Conservation (phyloP, 2,113 vertebrate species). For the Gambusia affinis region DNA sequence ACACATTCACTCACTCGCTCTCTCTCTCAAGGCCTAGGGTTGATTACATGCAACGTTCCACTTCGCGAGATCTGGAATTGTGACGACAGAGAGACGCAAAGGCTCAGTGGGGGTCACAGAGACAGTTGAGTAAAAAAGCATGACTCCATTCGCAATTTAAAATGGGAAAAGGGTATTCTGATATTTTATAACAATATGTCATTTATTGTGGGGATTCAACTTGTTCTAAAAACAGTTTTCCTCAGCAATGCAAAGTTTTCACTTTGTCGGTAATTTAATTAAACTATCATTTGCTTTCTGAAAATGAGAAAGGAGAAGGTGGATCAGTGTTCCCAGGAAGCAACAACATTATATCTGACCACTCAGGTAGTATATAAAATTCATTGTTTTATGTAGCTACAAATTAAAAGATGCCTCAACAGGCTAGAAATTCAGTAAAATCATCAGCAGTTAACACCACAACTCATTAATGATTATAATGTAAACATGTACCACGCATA, state of each 20-base stretch:
- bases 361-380: conserved; percentile 15
- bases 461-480: background rate
- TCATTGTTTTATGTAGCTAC: background rate
- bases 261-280: background rate
- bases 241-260: background rate
- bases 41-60: conserved; percentile 55
- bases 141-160: conserved; percentile 7
- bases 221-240: too few relatives aligned
- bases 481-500: background rate
- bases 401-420: background rate
- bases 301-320: background rate
- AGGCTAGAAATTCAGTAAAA: background rate
- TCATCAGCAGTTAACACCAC: background rate
- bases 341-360: conserved; percentile 48
- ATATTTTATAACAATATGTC: too few relatives aligned
- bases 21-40: conserved; percentile 24
- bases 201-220: too few relatives aligned
- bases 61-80: conserved; percentile 75
- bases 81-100: conserved; percentile 58
- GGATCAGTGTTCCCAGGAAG: conserved; percentile 5
- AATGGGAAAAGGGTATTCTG: background rate
- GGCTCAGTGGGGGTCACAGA: conserved; percentile 10
- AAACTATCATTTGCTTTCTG: conserved; percentile 5
- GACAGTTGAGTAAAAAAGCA: conserved; percentile 5
- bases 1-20: background rate